Base-by-base conservation (phyloP, 2,113 vertebrate species). In the Bombycilla garrulus region DNA sequence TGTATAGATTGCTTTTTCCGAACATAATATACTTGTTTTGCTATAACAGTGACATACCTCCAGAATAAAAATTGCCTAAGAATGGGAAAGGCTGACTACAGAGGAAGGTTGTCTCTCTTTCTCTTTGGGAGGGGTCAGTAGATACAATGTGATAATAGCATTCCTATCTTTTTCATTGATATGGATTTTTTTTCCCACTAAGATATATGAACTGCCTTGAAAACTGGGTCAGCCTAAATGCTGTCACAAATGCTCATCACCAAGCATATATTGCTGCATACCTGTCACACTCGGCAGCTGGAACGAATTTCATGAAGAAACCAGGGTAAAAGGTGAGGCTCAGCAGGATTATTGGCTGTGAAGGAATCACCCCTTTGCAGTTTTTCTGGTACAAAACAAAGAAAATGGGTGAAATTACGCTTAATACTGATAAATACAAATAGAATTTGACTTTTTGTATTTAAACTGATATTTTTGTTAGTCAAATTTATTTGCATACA, bases 221-320 rank as follows among this genome's bases (percentile, higher is more conserved):
- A 94, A 90, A 92, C 83, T 86, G 54, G 95, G 95, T 95, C 95
- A 81, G 19, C 84, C 88, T 95, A 93, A 93, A 78, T 51, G 71
- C 81, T 88, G 83, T 95, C 94, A 92, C 33, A 24, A 64, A 58
- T 96, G 48, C 73, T 91, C 74, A 67, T 89, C 51, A 88, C 93
- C 83, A 81, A 71, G 73, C 9, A 5, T 54, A 48, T 70, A 57
- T 81, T 61, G 71, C 72, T 93, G 81, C 93, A 71, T 53, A 69
- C 58, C 86, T 96, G 93, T 92, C 94, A 96, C 85, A 60, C 73
- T 57, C 10, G 0, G 62, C 84, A 91, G 79, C 81, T 72, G 87
- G 47, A 88, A 65, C 7, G 10, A 56, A 76, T 93, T 89, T 67
- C 48, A 5, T 61, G 86, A 89, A 92, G 81, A 77, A 79, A 33